Evolutionary conservation across 2,797 vertebrate genomes (phyloP).

Genomic region (Takifugu ocellatus): DNA sequence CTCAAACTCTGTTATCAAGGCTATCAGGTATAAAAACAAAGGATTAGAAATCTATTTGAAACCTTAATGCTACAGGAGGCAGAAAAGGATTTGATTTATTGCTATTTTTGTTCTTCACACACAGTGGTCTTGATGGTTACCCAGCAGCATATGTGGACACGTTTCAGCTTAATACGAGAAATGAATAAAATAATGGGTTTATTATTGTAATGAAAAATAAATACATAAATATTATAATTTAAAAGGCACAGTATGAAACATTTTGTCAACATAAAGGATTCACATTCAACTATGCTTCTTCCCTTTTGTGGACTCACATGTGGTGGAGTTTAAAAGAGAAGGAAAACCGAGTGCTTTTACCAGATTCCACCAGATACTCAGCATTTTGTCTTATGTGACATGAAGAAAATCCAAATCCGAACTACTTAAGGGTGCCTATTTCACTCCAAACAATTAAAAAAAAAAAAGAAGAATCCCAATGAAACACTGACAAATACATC

Average conservation of each 20-base stretch:
- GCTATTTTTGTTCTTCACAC: slow-evolving; percentile 66
- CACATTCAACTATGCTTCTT: slow-evolving; percentile 54
- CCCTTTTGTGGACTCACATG: slow-evolving; percentile 34
- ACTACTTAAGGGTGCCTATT: slow-evolving; percentile 35
- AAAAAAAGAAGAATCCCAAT: slow-evolving; percentile 46
- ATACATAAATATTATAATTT: slow-evolving; percentile 92
- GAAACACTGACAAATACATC: slow-evolving; percentile 65
- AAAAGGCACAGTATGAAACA: slow-evolving; percentile 93
- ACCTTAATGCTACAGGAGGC: slow-evolving; percentile 87
- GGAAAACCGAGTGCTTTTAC: slow-evolving; percentile 44
- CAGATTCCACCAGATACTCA: slow-evolving; percentile 31
- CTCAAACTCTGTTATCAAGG: slow-evolving; percentile 82
- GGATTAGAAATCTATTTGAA: slow-evolving; percentile 81
- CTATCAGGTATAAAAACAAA: slow-evolving; percentile 90
- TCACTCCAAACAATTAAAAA: slow-evolving; percentile 50
- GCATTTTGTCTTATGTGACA: slow-evolving; percentile 30
- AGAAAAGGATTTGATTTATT: slow-evolving; percentile 83
- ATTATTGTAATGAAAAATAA: slow-evolving; percentile 88
- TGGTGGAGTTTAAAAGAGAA: too few relatives aligned
- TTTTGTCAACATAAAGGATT: slow-evolving; percentile 72
- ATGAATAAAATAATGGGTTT: slow-evolving; percentile 42
- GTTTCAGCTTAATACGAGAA: slow-evolving; percentile 36
- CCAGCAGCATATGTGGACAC: slow-evolving; percentile 43
- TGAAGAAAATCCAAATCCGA: slow-evolving; percentile 30
- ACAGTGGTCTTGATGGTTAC: slow-evolving; percentile 66